Base-by-base conservation (phyloP, 2,888 invertebrate genomes). In the Lasius platythorax region DNA sequence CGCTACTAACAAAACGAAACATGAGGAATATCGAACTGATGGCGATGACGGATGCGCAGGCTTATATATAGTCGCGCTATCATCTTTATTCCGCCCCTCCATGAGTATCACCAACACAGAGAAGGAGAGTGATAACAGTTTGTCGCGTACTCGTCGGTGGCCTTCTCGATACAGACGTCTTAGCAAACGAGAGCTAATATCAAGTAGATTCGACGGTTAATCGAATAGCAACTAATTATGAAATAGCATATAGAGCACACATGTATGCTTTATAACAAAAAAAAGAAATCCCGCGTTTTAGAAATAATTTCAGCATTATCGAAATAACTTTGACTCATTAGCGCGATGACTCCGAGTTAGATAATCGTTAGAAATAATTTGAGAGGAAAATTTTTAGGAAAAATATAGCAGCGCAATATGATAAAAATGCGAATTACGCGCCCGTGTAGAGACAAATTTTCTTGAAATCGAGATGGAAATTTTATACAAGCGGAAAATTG, bases 61-160 rank as follows among this genome's bases (percentile, higher is more conserved):
- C 82, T 93, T 92, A 91, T 93, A 93, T 93, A 92, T 90, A 85
- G 87, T 85, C 78, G 79, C 87, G 88, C 89, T 92, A 92, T 93
- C 93, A 89, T 87, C 85, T 87, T 85, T 74, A 81, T 58, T 83
- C 6, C 72, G 12, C 74, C 81, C 37, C 78, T 79, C 88, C 50
- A 61, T 8, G 18, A 28, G 33, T 15, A 46, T 23, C 78, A 79
- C 84, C 53, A 82, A 81, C 43, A 85, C 85, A 84, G n/a, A 61
- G 43, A 40, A 43, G 30, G 61, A 28, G 53, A 53, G 12, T 86
- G 89, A 90, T 89, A 89, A 89, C 90, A 63, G 46, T 15, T 46
- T 46, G 75, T 83, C 89, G 76, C 61, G 67, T 53, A 63, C 18
- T 53, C 78, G 53, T 53, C 33, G 82, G 79, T 64, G 61, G 50